A percentile compares a stretch with the other conserved stretches of the same genome.
phyloP scores from a whole-genome alignment of 2,113 vertebrate genomes.

The Xenotilapia caudafasciata region DNA sequence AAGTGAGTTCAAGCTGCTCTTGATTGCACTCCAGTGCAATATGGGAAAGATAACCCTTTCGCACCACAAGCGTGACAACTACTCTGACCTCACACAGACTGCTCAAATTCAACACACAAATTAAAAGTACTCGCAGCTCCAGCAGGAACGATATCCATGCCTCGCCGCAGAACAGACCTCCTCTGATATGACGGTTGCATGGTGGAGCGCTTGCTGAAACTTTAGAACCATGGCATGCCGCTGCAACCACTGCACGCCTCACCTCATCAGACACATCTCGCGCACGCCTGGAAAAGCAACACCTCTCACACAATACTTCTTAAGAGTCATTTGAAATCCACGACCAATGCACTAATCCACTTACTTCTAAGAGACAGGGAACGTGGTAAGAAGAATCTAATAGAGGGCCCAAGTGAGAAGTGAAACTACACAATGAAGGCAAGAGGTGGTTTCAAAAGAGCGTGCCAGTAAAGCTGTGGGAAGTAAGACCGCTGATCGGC shows the following conservation, averaged over 20 bases:
- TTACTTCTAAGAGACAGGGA: neutral
- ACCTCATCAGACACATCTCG: neutral
- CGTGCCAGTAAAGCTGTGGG: slow-evolving; percentile 37
- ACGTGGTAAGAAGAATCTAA: neutral
- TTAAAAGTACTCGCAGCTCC: slow-evolving; percentile 18
- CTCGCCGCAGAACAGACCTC: neutral
- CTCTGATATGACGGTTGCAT: neutral
- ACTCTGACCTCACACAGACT: slow-evolving; percentile 23
- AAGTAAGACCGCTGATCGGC: slow-evolving; percentile 36
- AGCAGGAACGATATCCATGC: neutral
- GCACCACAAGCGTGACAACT: slow-evolving; percentile 28
- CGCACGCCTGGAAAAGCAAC: neutral
- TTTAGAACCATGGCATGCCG: neutral
- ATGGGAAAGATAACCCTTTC: slow-evolving; percentile 26
- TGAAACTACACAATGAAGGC: slow-evolving; percentile 35
- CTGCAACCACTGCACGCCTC: neutral
- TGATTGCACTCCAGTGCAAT: slow-evolving; percentile 52
- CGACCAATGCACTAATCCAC: neutral
- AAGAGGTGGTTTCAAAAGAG: slow-evolving; percentile 35
- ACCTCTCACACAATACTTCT: neutral
- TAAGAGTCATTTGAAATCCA: neutral
- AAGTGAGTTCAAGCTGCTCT: slow-evolving; percentile 67
- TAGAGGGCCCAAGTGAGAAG: slow-evolving; percentile 31
- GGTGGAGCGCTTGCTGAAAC: neutral
- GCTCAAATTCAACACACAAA: slow-evolving; percentile 30